Evolutionary conservation across 2,888 invertebrate genomes (phyloP), one percentile per base, ranked within the genome.

Genomic region (Hirtodrosophila alboralis): DNA sequence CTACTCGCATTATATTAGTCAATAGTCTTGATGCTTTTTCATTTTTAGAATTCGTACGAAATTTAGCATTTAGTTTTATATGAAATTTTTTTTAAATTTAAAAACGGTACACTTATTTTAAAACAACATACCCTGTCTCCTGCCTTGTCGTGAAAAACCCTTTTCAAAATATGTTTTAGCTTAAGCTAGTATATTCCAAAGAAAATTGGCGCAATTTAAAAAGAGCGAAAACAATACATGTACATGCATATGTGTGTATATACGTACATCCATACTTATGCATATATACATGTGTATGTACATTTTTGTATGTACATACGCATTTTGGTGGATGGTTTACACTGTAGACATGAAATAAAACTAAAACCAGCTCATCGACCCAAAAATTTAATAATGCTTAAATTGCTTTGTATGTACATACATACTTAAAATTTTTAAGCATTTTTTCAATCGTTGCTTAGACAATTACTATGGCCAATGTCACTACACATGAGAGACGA

Each of bases 181-280:
- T 13, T 18, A 37, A 37, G 5, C 44, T 23, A n/a, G 30, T 44
- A 26, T 53, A 12, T 13, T 26, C 33, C 1, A 34, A 40, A 16
- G 12, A 57, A 66, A 64, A 51, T 64, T 65, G 66, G 64, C 64
- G 64, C 64, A 64, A 66, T 64, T 64, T 36, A 44, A 10, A 30
- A 36, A 7, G 10, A 45, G 38, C 36, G 31, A 44, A 51, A 41
- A 33, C 16, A 41, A 48, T 28, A n/a, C 30, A 23, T 27, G 34
- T 62, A 61, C 13, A 41, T 28, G 4, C 12, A 8, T 18, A 37
- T 12, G 13, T 49, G 10, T 7, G 26, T 12, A 37, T 16, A 30
- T 33, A 10, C 18, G 2, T 10, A 33, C 41, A 10, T 13, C 18
- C 21, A 21, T 41, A 33, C 16, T 36, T 2, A 18, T 18, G 18